A percentile compares a stretch with the other conserved stretches of the same genome.
Conservation (phyloP, 2,888 invertebrate species). For the Galerucella nymphaeae region DNA sequence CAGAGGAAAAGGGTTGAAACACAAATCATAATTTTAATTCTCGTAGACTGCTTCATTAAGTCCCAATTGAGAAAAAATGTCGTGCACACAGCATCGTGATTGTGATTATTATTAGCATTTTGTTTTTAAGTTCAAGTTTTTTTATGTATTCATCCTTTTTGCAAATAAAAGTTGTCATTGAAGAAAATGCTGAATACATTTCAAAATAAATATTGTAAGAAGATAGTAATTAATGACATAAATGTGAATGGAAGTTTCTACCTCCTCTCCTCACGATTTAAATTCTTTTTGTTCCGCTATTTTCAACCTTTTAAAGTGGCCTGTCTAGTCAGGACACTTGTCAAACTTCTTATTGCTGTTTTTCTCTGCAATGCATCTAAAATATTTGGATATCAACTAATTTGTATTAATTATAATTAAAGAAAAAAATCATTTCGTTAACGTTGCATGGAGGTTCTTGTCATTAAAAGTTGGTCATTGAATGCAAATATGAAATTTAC, state of each 20-base stretch:
- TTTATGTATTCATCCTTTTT: neutral
- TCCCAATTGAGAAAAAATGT: slow-evolving; percentile 43
- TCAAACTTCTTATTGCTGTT: no score
- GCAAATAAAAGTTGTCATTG: neutral
- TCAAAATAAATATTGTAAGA: no score
- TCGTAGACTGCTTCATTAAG: slow-evolving; percentile 49
- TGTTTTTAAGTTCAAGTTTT: slow-evolving; percentile 21
- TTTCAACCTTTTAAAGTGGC: no score
- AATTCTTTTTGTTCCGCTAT: no score
- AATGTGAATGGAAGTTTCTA: no score
- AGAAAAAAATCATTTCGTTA: neutral
- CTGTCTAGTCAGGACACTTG: no score
- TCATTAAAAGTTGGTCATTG: slow-evolving; percentile 21
- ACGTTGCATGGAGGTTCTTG: neutral
- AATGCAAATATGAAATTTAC: slow-evolving; percentile 39
- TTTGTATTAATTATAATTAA: slow-evolving; percentile 2
- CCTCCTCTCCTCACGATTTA: no score
- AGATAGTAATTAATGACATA: no score
- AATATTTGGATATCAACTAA: neutral
- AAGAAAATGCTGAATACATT: neutral
- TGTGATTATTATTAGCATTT: slow-evolving; percentile 21
- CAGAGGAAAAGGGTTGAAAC: slow-evolving; percentile 51
- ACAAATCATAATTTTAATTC: slow-evolving; percentile 54
- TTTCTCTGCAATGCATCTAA: neutral
- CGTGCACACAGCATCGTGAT: slow-evolving; percentile 20